Evolutionary conservation across 2,797 vertebrate species (phyloP).

Genomic region (Sparidentex hasta): DNA sequence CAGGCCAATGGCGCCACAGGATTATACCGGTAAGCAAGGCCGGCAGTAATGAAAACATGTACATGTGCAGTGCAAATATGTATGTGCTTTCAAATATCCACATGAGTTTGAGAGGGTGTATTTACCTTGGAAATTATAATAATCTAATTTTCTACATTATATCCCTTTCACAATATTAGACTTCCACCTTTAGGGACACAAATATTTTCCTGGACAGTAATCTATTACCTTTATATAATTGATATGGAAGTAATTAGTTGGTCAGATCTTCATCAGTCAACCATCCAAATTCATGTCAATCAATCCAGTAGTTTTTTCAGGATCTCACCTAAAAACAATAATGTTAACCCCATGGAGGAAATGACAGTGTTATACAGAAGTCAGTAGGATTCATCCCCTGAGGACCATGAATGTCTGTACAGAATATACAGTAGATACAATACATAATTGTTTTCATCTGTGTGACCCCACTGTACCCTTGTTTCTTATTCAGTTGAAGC

Average conservation of each 20-base stretch:
- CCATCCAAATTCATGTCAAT: no score
- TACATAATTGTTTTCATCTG: background rate
- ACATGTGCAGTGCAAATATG: background rate
- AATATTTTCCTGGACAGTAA: background rate
- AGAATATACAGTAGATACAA: background rate
- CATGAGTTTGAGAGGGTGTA: background rate
- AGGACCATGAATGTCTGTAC: background rate
- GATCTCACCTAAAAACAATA: no score
- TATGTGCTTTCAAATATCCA: background rate
- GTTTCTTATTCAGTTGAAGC: conserved; percentile 80
- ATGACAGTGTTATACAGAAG: background rate
- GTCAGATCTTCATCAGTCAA: no score
- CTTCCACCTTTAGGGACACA: background rate
- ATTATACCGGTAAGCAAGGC: conserved; percentile 80
- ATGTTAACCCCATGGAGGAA: no score
- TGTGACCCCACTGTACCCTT: background rate
- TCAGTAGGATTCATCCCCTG: background rate
- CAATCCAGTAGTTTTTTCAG: no score
- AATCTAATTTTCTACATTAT: background rate
- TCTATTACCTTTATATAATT: no score
- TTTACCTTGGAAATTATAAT: background rate
- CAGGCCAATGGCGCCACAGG: conserved; percentile 86
- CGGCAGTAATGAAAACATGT: background rate
- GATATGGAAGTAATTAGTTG: no score
- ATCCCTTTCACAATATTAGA: background rate